These are phyloP conservation scores for Sula dactylatra DNA, from an alignment of 2,113 vertebrate genomes.

Conservation along the genomic window DNA sequence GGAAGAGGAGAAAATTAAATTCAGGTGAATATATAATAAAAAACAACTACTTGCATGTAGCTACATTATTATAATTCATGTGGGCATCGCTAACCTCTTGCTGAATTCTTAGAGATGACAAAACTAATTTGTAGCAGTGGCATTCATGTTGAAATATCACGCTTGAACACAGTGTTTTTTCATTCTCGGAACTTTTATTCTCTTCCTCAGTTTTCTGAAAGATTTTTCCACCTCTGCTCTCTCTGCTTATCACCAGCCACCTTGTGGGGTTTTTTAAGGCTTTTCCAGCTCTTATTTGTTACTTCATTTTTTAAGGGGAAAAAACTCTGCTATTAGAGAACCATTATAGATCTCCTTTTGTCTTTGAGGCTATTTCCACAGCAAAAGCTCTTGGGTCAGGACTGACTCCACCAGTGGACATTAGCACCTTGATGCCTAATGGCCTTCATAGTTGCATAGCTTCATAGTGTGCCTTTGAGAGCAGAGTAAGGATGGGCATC, in stretches of 20 bases:
- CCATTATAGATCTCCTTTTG: neutral
- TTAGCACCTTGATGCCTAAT: neutral
- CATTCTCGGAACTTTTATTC: neutral
- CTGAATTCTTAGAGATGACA: conserved; percentile 7
- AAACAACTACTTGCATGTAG: neutral
- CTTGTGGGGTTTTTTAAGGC: neutral
- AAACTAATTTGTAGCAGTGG: conserved; percentile 1
- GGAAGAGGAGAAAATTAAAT: conserved; percentile 42
- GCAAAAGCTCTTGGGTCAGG: neutral
- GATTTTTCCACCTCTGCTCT: neutral
- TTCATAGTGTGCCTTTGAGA: neutral
- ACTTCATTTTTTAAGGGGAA: neutral
- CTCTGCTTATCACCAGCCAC: neutral
- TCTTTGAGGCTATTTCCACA: neutral
- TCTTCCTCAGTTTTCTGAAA: neutral
- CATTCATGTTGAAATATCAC: neutral
- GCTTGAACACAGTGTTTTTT: neutral
- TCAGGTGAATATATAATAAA: conserved; percentile 43
- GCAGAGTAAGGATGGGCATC: neutral
- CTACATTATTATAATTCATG: conserved; percentile 19
- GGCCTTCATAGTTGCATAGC: neutral
- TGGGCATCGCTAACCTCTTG: conserved; percentile 28
- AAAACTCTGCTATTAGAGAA: neutral
- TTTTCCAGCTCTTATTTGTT: neutral
- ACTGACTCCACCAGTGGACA: neutral